Base-by-base conservation (phyloP, 2,113 vertebrate genomes). In the Psittacula cyanocephala region DNA sequence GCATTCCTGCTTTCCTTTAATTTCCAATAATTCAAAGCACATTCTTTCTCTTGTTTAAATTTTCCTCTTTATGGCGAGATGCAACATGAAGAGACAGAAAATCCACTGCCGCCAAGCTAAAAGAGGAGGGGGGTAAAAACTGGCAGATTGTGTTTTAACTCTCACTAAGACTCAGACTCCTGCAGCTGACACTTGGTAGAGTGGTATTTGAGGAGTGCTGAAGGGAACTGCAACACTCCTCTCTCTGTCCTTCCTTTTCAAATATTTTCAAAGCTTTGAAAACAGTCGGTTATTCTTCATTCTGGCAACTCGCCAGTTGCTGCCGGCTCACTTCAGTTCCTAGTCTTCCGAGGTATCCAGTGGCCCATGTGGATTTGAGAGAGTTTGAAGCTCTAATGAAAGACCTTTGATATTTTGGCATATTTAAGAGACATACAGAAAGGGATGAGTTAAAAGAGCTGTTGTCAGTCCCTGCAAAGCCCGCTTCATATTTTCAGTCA, bases 231-330 rank as follows among this genome's bases (percentile, higher is more conserved):
- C 91, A 95, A 59, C 95, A 75, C 86, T 94, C 67, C 91, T 60
- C 85, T 93, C 81, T 91, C 92, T 95, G 83, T 94, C 86, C 79
- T 92, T 95, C 75, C 86, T 75, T 97, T 97, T 93, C 90, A 94
- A 97, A 89, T 82, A 86, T 95, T 95, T 93, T 96, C 96, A 97
- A 97, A 97, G 97, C 94, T 96, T 96, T 97, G 94, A 95, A 95
- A 97, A 95, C 77, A 85, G 92, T 83, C 11, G 7, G 91, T 65
- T 93, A 89, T 94, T 96, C 95, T 95, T 95, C 64, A 0, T 69
- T 78, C 87, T 97, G 96, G 95, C 95, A 95, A 55, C 16, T 65
- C 0, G 68, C 91, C 97, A 95, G 49, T 76, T 89, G 85, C 94
- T 95, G 95, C 86, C 13, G 1, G 91, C 96, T 94, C 91, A 75